Percentiles rank a stretch among this genome's conserved stretches.
Evolutionary conservation across 2,888 invertebrate genomes (phyloP).

Genomic region (Agrochola lychnidis): DNA sequence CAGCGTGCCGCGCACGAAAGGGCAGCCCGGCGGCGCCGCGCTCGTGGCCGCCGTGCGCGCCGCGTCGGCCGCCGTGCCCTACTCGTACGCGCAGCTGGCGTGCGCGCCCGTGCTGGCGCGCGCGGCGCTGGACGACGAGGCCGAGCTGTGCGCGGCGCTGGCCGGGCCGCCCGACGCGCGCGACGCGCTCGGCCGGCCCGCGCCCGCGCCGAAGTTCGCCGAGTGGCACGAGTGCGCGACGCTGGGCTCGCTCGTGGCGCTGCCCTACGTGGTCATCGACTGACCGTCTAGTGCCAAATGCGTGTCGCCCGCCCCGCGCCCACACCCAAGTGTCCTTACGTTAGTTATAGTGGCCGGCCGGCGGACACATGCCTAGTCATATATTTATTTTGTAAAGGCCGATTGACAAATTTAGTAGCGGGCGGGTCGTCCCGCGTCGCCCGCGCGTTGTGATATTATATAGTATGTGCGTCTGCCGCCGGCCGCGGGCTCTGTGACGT

Average conservation of each 20-base stretch:
- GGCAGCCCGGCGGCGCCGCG: slow-evolving; percentile 72
- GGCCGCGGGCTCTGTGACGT: slow-evolving; percentile 37
- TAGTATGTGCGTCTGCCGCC: slow-evolving; percentile 58
- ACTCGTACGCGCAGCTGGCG: slow-evolving; percentile 74
- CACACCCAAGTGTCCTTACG: slow-evolving; percentile 87
- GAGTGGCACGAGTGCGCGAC: slow-evolving; percentile 98
- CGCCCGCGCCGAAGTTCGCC: slow-evolving; percentile 91
- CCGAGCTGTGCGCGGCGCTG: slow-evolving; percentile 55
- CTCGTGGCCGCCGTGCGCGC: slow-evolving; percentile 74
- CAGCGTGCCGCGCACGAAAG: slow-evolving; percentile 87
- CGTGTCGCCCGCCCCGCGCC: slow-evolving; percentile 54
- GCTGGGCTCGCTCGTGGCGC: slow-evolving; percentile 96
- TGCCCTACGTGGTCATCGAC: slow-evolving; percentile 99
- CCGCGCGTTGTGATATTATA: slow-evolving; percentile 66
- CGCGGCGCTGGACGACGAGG: slow-evolving; percentile 58
- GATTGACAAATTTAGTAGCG: slow-evolving; percentile 54
- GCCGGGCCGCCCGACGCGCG: slow-evolving; percentile 57
- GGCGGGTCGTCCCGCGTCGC: slow-evolving; percentile 45
- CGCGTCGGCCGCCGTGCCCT: slow-evolving; percentile 73
- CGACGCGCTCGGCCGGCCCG: slow-evolving; percentile 79
- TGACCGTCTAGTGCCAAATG: slow-evolving; percentile 84
- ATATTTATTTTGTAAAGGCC: slow-evolving; percentile 68
- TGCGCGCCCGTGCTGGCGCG: slow-evolving; percentile 77
- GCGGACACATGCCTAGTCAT: slow-evolving; percentile 65
- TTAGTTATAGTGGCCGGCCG: slow-evolving; percentile 78